Base-by-base conservation (phyloP, 2,888 invertebrate species). In the Lacanobia oleracea region DNA sequence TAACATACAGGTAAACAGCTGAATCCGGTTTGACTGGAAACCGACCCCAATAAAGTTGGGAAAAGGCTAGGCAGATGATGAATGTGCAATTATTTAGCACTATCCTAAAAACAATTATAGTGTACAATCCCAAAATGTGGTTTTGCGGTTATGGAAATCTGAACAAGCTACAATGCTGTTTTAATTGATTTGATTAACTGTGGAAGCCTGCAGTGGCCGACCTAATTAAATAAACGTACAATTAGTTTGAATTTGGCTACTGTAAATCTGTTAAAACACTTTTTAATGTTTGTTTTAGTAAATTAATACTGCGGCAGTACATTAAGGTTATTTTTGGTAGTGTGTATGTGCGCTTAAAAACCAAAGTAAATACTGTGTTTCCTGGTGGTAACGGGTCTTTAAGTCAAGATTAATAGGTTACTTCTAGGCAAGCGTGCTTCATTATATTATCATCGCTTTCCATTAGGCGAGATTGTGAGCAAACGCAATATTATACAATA, bases 221-320 rank as follows among this genome's bases (percentile, higher is more conserved):
- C 72, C 60, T 53, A 67, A 56, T 77, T 76, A 76, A 66, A 70
- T 77, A 56, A 53, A 69, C 37, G 50, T 59, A 50, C 64, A 75
- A 69, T 69, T 61, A 54, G 37, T 75, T 56, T 23, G 23, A 37
- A 75, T 64, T 68, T 50, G 48, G 27, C 14, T 45, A 3, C 12
- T 12, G 33, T 59, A 6, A 57, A 61, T 75, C 16, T 27, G 64
- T 43, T 68, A 57, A n/a, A 40, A 48, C 3, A n/a, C 16, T 54
- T 16, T 2, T 16, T 2, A 59, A 37, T 54, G 12, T 51, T 63
- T 43, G 10, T 12, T 8, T 14, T 4, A 45, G 2, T 16, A 0
- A 54, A 40, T 40, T 60, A n/a, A 59, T 67, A n/a, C 2, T n/a
- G n/a, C 1, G 16, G 40, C 8, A 14, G 10, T 33, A 33, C 9